Evolutionary conservation across 2,888 invertebrate genomes (phyloP).

Genomic region (Acanthopleura granulata): DNA sequence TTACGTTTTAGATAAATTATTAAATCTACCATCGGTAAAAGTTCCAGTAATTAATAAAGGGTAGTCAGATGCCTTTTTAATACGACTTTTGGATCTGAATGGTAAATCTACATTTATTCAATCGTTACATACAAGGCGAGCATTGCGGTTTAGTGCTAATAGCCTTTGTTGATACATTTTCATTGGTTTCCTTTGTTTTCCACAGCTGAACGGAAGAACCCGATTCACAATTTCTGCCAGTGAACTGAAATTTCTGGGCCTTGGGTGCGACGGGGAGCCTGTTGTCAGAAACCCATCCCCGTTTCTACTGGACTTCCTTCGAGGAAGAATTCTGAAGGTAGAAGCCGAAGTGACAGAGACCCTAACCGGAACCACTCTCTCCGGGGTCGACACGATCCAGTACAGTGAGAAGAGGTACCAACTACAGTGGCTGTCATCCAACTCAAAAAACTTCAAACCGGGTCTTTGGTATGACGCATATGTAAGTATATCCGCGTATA

Average conservation of each 20-base stretch:
- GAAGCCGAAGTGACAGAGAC: constrained; percentile 91
- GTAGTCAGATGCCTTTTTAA: too few species aligned
- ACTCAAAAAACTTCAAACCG: constrained; percentile 89
- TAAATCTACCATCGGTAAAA: too few species aligned
- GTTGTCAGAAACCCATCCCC: not conserved
- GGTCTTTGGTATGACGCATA: constrained; percentile 86
- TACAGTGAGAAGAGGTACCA: constrained; percentile 84
- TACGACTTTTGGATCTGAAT: too few species aligned
- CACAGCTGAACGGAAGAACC: constrained; percentile 48
- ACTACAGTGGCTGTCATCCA: constrained; percentile 82
- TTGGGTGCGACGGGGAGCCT: not conserved
- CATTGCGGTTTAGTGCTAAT: too few species aligned
- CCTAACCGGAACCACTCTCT: constrained; percentile 88
- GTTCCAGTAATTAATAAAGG: too few species aligned
- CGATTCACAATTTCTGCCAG: constrained; percentile 41
- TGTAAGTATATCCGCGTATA: constrained; percentile 74
- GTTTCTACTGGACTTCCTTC: constrained; percentile 24
- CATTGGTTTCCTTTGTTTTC: constrained; percentile 9
- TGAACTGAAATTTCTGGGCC: constrained; percentile 30
- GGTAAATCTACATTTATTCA: too few species aligned
- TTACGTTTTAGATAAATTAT: too few species aligned
- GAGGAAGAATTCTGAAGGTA: constrained; percentile 37
- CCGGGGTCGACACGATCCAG: constrained; percentile 80
- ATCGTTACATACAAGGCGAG: too few species aligned
- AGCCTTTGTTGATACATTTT: too few species aligned